Evolutionary conservation across 2,797 vertebrate species (phyloP).

Genomic region (Platalea minor): DNA sequence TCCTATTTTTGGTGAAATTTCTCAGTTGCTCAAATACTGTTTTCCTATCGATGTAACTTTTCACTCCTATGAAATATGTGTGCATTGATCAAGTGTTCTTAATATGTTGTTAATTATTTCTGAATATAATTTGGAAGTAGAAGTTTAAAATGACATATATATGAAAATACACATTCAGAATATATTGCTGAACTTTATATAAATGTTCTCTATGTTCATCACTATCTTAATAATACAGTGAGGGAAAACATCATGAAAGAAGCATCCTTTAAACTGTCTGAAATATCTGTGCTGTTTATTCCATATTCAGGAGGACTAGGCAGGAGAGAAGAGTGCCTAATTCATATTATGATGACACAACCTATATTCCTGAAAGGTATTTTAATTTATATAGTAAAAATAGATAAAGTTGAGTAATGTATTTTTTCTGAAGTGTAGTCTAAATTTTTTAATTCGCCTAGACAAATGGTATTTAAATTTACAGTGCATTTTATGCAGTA

Average conservation of each 20-base stretch:
- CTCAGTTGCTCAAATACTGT: neutral
- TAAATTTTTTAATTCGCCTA: constrained; percentile 16
- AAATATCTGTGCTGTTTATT: constrained; percentile 71
- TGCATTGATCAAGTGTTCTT: neutral
- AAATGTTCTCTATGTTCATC: neutral
- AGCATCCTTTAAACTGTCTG: constrained; percentile 18
- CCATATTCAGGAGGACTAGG: constrained; percentile 78
- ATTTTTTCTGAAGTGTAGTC: neutral
- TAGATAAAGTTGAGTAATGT: constrained; percentile 21
- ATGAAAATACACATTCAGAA: neutral
- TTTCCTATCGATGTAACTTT: neutral
- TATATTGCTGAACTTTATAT: neutral
- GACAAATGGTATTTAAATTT: constrained; percentile 23
- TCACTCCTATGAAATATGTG: neutral
- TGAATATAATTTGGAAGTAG: neutral
- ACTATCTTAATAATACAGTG: neutral
- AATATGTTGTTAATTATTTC: neutral
- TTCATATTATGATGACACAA: constrained; percentile 72
- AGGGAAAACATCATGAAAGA: neutral
- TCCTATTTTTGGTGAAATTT: neutral
- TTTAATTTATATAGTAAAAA: constrained; percentile 56
- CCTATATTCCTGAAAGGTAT: constrained; percentile 75
- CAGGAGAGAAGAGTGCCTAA: constrained; percentile 76
- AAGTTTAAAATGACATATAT: neutral
- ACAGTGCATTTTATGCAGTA: neutral